phyloP scores from a whole-genome alignment of 2,797 vertebrate species.

The Phoxinus dragarum region DNA sequence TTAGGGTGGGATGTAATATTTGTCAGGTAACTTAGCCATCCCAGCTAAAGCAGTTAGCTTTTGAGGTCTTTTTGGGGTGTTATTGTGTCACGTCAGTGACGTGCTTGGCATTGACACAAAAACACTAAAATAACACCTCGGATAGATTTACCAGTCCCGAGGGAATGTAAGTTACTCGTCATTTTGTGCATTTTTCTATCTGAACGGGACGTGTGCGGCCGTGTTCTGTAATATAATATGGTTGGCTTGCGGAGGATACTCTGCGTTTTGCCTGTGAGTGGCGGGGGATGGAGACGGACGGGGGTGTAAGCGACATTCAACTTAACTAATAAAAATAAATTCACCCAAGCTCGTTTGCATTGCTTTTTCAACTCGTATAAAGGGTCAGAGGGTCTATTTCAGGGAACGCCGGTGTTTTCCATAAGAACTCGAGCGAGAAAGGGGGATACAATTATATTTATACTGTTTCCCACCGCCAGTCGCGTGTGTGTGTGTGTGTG shows the following conservation, averaged over 20 bases:
- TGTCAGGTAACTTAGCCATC: conserved; percentile 3
- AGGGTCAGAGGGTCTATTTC: neutral
- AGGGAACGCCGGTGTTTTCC: conserved; percentile 1
- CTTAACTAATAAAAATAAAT: neutral
- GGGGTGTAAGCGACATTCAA: conserved; percentile 40
- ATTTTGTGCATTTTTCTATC: neutral
- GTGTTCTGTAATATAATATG: conserved; percentile 52
- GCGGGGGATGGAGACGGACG: conserved; percentile 57
- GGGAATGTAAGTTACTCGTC: neutral
- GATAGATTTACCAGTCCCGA: neutral
- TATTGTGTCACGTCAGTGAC: conserved; percentile 39
- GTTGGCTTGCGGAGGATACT: conserved; percentile 45
- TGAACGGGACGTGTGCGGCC: conserved; percentile 17
- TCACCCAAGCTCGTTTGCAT: neutral
- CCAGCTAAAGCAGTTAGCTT: conserved; percentile 43
- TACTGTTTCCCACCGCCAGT: conserved; percentile 55
- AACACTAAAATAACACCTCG: neutral
- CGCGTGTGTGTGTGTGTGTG: too few relatives aligned
- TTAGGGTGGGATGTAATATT: neutral
- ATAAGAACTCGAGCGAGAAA: neutral
- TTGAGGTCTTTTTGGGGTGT: conserved; percentile 7
- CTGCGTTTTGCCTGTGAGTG: conserved; percentile 42
- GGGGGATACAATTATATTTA: neutral
- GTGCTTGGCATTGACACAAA: conserved; percentile 14
- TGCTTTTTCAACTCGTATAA: neutral